Conservation (phyloP, 2,888 invertebrate genomes). For the Drosophila merina region DNA sequence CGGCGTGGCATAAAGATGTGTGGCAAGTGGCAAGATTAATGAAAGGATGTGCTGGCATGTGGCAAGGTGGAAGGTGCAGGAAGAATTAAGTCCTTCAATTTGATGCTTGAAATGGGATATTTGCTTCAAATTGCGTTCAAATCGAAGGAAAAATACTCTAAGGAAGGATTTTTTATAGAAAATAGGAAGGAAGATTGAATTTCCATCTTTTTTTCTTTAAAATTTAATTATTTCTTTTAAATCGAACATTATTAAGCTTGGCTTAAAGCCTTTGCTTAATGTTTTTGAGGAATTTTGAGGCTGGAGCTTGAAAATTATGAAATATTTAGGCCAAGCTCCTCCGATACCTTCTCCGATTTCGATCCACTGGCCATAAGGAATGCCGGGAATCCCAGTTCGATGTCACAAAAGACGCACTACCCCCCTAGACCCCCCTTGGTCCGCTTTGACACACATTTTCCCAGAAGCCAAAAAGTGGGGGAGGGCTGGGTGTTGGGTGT, state of each 20-base stretch:
- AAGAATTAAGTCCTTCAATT: conserved; percentile 3
- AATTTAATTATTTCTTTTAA: too few relatives aligned
- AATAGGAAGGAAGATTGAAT: too few relatives aligned
- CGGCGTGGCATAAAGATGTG: neutral
- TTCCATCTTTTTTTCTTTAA: too few relatives aligned
- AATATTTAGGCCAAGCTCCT: neutral
- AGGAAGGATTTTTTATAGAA: too few relatives aligned
- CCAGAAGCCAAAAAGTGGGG: conserved; percentile 7
- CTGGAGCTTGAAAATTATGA: neutral
- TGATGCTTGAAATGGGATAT: neutral
- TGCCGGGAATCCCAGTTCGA: conserved; percentile 13
- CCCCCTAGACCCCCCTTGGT: neutral
- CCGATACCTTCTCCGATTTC: neutral
- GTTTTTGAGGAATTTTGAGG: neutral
- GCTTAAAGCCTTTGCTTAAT: neutral
- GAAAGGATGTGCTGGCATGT: neutral
- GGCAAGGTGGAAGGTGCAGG: neutral
- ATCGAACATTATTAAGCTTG: too few relatives aligned
- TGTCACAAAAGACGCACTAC: conserved; percentile 13
- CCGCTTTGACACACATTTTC: conserved; percentile 27
- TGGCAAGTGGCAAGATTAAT: conserved; percentile 13
- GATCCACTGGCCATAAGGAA: conserved; percentile 7
- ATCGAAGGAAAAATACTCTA: too few relatives aligned
- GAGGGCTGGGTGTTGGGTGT: neutral
- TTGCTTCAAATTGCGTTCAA: too few relatives aligned